Evolutionary conservation across 2,797 vertebrate species (phyloP).

Genomic region (Lagocephalus sceleratus): DNA sequence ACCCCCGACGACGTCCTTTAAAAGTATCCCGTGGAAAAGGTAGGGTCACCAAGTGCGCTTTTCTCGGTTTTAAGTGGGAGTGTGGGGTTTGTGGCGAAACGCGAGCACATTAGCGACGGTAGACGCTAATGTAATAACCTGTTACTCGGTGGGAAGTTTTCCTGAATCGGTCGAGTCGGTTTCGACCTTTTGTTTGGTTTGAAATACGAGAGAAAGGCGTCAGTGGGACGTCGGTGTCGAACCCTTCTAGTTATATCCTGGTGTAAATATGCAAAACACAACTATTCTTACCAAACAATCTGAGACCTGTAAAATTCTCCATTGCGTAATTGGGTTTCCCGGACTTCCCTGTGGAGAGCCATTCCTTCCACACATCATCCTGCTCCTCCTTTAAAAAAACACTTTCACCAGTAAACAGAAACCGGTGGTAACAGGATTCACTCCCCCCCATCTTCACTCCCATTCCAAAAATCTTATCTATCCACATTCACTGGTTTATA

Average conservation of each 20-base stretch:
- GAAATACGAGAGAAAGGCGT: neutral
- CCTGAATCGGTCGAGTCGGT: neutral
- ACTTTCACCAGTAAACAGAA: too few species aligned
- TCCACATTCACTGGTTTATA: too few species aligned
- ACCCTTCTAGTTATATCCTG: neutral
- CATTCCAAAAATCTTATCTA: too few species aligned
- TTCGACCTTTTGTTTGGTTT: neutral
- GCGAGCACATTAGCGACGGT: conserved; percentile 14
- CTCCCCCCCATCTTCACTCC: too few species aligned
- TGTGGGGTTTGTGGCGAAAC: conserved; percentile 9
- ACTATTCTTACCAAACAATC: conserved; percentile 7
- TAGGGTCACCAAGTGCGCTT: conserved; percentile 19
- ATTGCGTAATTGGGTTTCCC: conserved; percentile 28
- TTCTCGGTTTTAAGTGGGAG: neutral
- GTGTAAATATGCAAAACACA: neutral
- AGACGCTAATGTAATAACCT: conserved; percentile 28
- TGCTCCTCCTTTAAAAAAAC: too few species aligned
- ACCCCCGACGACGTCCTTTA: conserved; percentile 26
- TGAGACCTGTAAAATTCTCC: neutral
- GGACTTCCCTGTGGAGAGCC: conserved; percentile 1
- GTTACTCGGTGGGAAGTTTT: conserved; percentile 56
- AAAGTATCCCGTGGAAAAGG: conserved; percentile 39
- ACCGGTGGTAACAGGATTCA: too few species aligned
- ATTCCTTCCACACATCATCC: too few species aligned
- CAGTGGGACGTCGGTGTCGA: conserved; percentile 9